A percentile compares a stretch with the other conserved stretches of the same genome.
Evolutionary conservation across 1,140 invertebrate species (phyloP).

Genomic region (Rhopalosiphum maidis): DNA sequence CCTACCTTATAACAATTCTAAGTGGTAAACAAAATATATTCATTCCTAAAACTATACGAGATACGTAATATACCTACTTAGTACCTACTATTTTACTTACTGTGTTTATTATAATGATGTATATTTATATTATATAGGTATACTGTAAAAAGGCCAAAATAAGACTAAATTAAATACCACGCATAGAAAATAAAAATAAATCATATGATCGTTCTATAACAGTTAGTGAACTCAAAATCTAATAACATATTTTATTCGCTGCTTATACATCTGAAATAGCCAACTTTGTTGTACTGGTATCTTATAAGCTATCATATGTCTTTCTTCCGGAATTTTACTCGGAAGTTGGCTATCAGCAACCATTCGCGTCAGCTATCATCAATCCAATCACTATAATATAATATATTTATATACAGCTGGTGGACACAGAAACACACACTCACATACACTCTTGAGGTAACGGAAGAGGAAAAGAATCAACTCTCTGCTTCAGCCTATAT

Average conservation of each 20-base stretch:
- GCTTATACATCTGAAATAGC: background rate
- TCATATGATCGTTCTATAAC: background rate
- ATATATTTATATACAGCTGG: background rate
- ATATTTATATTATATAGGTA: background rate
- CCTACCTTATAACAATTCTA: background rate
- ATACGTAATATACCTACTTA: background rate
- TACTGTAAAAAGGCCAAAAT: background rate
- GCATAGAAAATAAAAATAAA: background rate
- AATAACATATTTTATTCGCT: background rate
- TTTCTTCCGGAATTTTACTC: background rate
- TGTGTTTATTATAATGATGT: background rate
- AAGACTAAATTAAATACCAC: background rate
- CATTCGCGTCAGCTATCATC: background rate
- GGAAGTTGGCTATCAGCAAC: background rate
- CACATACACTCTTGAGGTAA: background rate
- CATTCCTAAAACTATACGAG: background rate
- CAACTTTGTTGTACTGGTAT: background rate
- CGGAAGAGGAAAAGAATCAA: background rate
- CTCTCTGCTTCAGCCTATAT: background rate
- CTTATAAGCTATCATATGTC: background rate
- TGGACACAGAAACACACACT: background rate
- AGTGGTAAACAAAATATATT: background rate
- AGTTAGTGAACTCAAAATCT: background rate
- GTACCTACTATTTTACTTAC: background rate
- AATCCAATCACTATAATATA: slow-evolving; percentile 2